A percentile compares a stretch with the other conserved stretches of the same genome.
These are phyloP conservation scores for Papilio glaucus DNA, from an alignment of 1,140 invertebrate genomes.

Conservation along the genomic window DNA sequence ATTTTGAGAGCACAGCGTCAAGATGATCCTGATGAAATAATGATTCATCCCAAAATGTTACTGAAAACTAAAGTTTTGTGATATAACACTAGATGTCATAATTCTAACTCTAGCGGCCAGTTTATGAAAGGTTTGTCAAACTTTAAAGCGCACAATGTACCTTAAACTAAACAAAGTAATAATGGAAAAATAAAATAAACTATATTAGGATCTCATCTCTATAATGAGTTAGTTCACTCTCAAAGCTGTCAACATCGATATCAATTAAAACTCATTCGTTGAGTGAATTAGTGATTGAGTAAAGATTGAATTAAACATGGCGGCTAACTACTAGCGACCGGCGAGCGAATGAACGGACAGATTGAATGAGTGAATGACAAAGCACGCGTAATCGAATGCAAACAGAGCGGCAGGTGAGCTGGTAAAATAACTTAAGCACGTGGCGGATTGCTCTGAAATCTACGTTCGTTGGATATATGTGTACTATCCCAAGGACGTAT, in stretches of 20 bases:
- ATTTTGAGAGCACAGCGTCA: no score
- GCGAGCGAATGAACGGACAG: background rate
- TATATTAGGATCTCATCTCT: background rate
- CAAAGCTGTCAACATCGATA: background rate
- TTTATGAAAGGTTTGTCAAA: no score
- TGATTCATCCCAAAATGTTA: no score
- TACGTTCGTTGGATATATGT: background rate
- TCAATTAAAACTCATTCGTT: background rate
- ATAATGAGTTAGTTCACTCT: background rate
- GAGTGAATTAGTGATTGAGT: slow-evolving; percentile 3
- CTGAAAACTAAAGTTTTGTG: no score
- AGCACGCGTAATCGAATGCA: slow-evolving; percentile 13
- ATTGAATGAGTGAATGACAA: background rate
- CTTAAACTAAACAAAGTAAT: no score
- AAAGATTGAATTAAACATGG: slow-evolving; percentile 13
- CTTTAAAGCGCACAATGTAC: no score
- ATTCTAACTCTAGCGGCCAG: no score
- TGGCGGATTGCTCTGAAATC: background rate
- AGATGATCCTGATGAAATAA: no score
- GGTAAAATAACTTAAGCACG: slow-evolving; percentile 4
- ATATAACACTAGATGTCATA: no score
- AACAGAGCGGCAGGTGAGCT: slow-evolving; percentile 3
- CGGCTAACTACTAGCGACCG: background rate
- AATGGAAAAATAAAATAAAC: no score
- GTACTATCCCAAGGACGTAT: background rate